Conservation (phyloP, 2,797 vertebrate genomes). For the Acestrorhynchus altus region DNA sequence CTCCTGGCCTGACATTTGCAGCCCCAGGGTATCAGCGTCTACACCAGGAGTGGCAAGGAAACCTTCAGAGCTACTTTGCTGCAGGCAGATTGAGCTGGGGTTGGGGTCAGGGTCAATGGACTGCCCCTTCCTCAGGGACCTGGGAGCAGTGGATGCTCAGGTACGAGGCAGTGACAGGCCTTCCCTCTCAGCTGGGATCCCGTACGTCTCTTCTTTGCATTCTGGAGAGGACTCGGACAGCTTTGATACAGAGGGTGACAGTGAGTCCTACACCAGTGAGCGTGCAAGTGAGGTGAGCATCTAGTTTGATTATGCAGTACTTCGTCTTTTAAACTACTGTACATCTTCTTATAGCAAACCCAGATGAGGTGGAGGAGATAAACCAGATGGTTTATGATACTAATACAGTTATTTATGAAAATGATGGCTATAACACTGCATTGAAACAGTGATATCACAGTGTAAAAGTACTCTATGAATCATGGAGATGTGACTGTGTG, state of each 20-base stretch:
- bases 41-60: slow-evolving; percentile 38
- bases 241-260: slow-evolving; percentile 92
- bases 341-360: too few species aligned
- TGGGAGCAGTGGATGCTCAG: slow-evolving; percentile 67
- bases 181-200: slow-evolving; percentile 76
- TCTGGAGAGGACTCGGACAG: slow-evolving; percentile 86
- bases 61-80: slow-evolving; percentile 50
- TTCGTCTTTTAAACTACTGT: too few species aligned
- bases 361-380: too few species aligned
- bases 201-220: slow-evolving; percentile 83
- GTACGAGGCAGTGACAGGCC: slow-evolving; percentile 75
- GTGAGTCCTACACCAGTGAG: slow-evolving; percentile 86
- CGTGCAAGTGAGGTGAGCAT: slow-evolving; percentile 88
- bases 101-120: slow-evolving; percentile 68
- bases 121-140: slow-evolving; percentile 85
- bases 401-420: too few species aligned
- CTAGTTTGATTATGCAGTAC: too few species aligned
- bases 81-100: slow-evolving; percentile 64
- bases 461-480: too few species aligned
- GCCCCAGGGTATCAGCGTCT: slow-evolving; percentile 59
- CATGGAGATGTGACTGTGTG: too few species aligned
- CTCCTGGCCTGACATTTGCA: slow-evolving; percentile 76
- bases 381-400: too few species aligned
- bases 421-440: neutral
- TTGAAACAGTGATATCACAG: neutral